Evolutionary conservation across 1,140 invertebrate species (phyloP).

Genomic region (Bombus soroeensis): DNA sequence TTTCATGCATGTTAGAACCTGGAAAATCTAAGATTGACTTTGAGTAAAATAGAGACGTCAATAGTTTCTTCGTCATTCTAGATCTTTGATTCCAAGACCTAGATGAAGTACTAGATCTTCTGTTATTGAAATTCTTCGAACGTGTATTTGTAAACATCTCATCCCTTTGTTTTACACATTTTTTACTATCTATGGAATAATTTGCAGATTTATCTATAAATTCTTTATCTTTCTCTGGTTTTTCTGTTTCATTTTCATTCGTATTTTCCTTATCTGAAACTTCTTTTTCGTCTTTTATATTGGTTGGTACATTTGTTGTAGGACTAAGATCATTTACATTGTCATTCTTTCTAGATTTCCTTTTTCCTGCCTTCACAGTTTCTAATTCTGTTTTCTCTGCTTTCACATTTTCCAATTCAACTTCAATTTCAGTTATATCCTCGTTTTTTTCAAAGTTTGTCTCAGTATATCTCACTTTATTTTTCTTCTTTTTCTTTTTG

Average conservation of each 20-base stretch:
- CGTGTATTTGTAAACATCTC: neutral
- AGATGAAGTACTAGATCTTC: neutral
- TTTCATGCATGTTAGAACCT: constrained; percentile 77
- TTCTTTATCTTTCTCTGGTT: constrained; percentile 45
- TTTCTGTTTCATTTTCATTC: constrained; percentile 5
- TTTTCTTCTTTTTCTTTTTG: constrained; percentile 57
- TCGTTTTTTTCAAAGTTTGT: neutral
- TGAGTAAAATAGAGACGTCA: constrained; percentile 71
- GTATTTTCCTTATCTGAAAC: constrained; percentile 47
- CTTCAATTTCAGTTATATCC: constrained; percentile 6
- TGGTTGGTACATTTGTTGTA: neutral
- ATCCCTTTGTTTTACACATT: constrained; percentile 6
- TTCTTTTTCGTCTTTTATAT: constrained; percentile 10
- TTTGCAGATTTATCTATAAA: constrained; percentile 18
- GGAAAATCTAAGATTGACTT: constrained; percentile 70
- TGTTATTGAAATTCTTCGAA: neutral
- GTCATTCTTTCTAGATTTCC: constrained; percentile 34
- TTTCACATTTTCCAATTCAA: constrained; percentile 19
- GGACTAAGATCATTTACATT: neutral
- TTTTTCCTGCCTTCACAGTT: constrained; percentile 38
- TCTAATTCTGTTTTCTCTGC: constrained; percentile 10
- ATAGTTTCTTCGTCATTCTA: constrained; percentile 68
- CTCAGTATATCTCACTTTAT: constrained; percentile 14
- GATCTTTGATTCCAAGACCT: constrained; percentile 44
- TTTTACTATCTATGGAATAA: neutral